phyloP scores from a whole-genome alignment of 2,797 vertebrate species.

The Lemur catta region DNA sequence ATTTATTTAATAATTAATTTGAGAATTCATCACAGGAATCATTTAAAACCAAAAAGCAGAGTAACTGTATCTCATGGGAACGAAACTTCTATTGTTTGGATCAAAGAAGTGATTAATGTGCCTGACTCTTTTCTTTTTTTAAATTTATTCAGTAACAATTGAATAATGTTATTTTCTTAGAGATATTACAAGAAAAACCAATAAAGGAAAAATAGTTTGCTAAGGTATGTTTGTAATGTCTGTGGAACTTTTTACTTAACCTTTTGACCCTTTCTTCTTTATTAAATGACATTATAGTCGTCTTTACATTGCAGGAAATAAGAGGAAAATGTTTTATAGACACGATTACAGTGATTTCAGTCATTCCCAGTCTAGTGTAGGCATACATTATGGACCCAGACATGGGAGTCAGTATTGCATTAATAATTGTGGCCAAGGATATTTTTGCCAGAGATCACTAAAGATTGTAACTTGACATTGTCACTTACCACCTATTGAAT shows the following conservation, averaged over 20 bases:
- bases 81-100: slow-evolving; percentile 25
- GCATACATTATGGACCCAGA: neutral
- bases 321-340: neutral
- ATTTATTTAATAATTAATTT: slow-evolving; percentile 79
- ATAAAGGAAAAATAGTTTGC: neutral
- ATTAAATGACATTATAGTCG: neutral
- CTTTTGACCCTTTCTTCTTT: neutral
- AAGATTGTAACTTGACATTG: neutral
- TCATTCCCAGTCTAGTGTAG: neutral
- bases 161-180: neutral
- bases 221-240: neutral
- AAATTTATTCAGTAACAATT: neutral
- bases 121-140: slow-evolving; percentile 19
- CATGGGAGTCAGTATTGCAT: neutral
- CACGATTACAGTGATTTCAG: neutral
- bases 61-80: slow-evolving; percentile 55
- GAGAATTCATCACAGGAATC: slow-evolving; percentile 58
- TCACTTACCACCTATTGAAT: neutral
- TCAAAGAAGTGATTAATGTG: slow-evolving; percentile 52
- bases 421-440: neutral
- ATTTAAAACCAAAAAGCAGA: slow-evolving; percentile 58
- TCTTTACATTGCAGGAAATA: neutral
- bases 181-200: neutral
- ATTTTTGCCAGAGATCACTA: neutral
- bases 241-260: slow-evolving; percentile 17